These are phyloP conservation scores for Epicampocera succincta DNA, from an alignment of 2,888 invertebrate species.

Conservation along the genomic window DNA sequence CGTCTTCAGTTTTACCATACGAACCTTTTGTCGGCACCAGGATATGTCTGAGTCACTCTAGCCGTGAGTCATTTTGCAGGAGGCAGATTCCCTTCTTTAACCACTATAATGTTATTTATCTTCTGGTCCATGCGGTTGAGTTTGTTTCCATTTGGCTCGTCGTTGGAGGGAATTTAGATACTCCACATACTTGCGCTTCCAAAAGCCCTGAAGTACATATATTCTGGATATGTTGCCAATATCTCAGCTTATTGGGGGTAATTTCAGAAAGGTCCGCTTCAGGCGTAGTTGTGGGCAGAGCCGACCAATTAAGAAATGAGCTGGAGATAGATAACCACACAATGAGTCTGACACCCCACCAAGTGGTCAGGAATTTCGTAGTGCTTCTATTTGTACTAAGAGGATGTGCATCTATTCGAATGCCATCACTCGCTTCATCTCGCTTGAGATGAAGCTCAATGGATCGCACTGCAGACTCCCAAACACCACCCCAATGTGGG, in stretches of 20 bases:
- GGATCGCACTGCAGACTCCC: constrained; percentile 59
- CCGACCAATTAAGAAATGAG: constrained; percentile 62
- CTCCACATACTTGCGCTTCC: not conserved
- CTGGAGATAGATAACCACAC: constrained; percentile 48
- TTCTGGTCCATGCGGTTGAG: not conserved
- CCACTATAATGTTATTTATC: not conserved
- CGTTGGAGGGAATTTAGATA: constrained; percentile 27
- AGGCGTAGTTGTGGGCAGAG: constrained; percentile 51
- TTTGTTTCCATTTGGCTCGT: not conserved
- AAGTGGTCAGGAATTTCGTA: constrained; percentile 48
- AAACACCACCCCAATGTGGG: constrained; percentile 63
- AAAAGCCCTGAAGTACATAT: too few relatives aligned
- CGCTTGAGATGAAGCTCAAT: constrained; percentile 15
- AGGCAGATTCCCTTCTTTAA: not conserved
- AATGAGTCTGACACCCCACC: constrained; percentile 53
- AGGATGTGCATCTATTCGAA: constrained; percentile 16
- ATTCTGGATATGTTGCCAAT: constrained; percentile 21
- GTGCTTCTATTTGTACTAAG: constrained; percentile 2
- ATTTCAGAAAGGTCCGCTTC: constrained; percentile 40
- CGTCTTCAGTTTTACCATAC: not conserved
- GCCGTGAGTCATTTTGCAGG: constrained; percentile 3
- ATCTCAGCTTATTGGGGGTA: not conserved
- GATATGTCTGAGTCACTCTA: not conserved
- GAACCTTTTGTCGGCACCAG: not conserved
- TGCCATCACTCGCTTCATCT: not conserved